A percentile compares a stretch with the other conserved stretches of the same genome.
Evolutionary conservation across 1,140 invertebrate species (phyloP).

Genomic region (Paramacrobiotus metropolitanus): DNA sequence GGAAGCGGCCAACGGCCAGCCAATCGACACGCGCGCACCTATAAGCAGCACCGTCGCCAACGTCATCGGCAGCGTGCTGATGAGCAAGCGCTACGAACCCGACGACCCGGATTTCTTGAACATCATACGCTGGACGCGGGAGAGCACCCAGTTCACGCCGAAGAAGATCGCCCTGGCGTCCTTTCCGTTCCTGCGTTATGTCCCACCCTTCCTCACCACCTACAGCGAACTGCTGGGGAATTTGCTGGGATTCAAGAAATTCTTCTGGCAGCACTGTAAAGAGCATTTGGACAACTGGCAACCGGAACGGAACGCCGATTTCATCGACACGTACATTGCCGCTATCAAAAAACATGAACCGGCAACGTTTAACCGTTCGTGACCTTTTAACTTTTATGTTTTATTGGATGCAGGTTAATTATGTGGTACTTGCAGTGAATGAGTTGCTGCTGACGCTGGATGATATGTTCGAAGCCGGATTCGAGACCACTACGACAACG

Average conservation of each 20-base stretch:
- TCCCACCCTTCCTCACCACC: not conserved
- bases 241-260: no score
- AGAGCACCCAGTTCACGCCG: not conserved
- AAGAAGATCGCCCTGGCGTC: not conserved
- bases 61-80: not conserved
- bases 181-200: not conserved
- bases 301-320: not conserved
- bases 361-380: not conserved
- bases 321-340: not conserved
- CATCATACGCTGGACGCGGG: not conserved
- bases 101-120: conserved; percentile 14
- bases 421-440: not conserved
- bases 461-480: not conserved
- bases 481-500: not conserved
- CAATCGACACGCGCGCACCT: not conserved
- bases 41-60: not conserved
- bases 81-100: not conserved
- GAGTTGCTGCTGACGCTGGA: not conserved
- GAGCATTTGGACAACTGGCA: not conserved
- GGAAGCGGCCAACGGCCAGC: not conserved
- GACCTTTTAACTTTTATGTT: no score
- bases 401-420: not conserved
- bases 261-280: no score
- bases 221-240: no score
- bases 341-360: no score